Evolutionary conservation across 30 jellyfish, hydroid and myxozoan species (phyloP).

Genomic region (Hydra vulgaris): DNA sequence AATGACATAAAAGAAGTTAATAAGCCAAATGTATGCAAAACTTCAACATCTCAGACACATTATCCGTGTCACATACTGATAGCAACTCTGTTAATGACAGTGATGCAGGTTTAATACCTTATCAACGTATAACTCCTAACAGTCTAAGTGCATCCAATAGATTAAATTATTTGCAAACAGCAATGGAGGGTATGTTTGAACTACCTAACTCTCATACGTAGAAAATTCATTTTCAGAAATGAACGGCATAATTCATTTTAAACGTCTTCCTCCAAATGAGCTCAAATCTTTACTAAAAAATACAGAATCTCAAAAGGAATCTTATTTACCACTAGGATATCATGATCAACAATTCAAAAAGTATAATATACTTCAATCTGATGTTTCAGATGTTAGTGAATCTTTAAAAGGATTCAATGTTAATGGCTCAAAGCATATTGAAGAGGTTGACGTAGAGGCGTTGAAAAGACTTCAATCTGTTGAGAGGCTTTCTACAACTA

Average conservation of each 20-base stretch:
- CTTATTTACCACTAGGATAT: slow-evolving; percentile 21
- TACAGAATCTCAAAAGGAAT: slow-evolving; percentile 13
- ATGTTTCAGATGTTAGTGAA: neutral
- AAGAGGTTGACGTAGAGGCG: neutral
- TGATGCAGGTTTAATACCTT: slow-evolving; percentile 25
- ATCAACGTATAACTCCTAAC: slow-evolving; percentile 26
- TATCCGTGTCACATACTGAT: slow-evolving; percentile 20
- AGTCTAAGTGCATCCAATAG: slow-evolving; percentile 11
- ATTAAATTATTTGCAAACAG: slow-evolving; percentile 5
- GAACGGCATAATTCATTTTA: slow-evolving; percentile 29
- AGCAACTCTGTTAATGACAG: neutral
- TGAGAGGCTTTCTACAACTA: neutral
- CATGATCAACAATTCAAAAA: slow-evolving; percentile 14
- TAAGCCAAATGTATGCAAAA: neutral
- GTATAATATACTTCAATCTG: slow-evolving; percentile 7
- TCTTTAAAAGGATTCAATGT: neutral
- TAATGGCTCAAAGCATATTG: neutral
- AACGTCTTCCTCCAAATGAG: slow-evolving; percentile 33
- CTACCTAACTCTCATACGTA: slow-evolving; percentile 20
- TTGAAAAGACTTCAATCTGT: neutral
- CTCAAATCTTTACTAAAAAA: slow-evolving; percentile 14
- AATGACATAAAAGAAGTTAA: slow-evolving; percentile 12
- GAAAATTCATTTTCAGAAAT: slow-evolving; percentile 31
- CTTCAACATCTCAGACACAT: neutral
- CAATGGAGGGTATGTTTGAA: slow-evolving; percentile 3